Evolutionary conservation across 2,113 vertebrate genomes (phyloP).

Genomic region (Sialia sialis): DNA sequence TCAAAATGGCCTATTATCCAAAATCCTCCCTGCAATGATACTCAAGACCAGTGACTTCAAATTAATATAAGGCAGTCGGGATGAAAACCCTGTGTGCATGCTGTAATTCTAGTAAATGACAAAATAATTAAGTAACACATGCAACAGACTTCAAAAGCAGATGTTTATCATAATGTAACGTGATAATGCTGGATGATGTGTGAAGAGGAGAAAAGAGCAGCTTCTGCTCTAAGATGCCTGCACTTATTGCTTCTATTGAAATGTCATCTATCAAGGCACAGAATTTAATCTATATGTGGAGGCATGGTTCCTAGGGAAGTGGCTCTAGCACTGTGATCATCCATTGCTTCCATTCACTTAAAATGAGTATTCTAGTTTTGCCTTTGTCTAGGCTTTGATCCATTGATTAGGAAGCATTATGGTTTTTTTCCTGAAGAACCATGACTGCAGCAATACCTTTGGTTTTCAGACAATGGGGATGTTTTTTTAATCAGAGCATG

Average conservation of each 20-base stretch:
- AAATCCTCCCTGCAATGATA: conserved; percentile 29
- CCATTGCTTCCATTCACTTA: conserved; percentile 47
- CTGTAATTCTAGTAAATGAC: conserved; percentile 56
- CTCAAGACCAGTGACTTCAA: conserved; percentile 49
- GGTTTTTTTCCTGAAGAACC: conserved; percentile 17
- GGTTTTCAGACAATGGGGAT: conserved; percentile 9
- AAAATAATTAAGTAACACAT: conserved; percentile 67
- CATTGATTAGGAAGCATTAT: neutral
- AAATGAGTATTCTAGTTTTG: neutral
- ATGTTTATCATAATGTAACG: neutral
- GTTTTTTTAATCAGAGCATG: neutral
- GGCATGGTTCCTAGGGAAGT: conserved; percentile 25
- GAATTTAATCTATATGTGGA: conserved; percentile 47
- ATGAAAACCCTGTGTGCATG: neutral
- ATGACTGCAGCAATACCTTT: conserved; percentile 3
- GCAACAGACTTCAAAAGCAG: conserved; percentile 4
- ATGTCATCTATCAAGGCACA: neutral
- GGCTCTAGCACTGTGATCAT: neutral
- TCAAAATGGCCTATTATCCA: neutral
- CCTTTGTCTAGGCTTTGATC: neutral
- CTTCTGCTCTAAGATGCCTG: neutral
- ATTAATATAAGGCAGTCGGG: neutral
- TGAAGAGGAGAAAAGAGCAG: conserved; percentile 13
- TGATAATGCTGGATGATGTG: neutral
- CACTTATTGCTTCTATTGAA: neutral